Conservation (phyloP, 2,888 invertebrate genomes). For the Gymnoscelis rufifasciata region DNA sequence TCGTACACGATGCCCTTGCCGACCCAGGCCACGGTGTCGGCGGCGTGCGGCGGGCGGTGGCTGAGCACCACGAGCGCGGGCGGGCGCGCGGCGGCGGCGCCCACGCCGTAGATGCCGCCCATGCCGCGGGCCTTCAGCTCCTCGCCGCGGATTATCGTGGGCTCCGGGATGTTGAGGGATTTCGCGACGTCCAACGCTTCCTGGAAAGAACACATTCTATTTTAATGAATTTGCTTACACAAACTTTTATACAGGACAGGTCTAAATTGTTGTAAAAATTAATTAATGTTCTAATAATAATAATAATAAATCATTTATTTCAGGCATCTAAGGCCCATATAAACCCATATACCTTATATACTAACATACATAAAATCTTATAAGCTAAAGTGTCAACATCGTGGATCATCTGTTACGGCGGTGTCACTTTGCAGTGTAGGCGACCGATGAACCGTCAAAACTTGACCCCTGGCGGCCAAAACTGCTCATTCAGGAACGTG, state of each 20-base stretch:
- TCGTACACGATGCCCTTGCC: slow-evolving; percentile 97
- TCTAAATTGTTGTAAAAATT: too few species aligned
- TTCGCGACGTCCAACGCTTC: background rate
- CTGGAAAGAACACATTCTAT: background rate
- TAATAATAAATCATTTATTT: too few species aligned
- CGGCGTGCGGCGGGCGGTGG: slow-evolving; percentile 79
- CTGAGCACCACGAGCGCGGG: slow-evolving; percentile 83
- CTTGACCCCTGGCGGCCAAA: too few species aligned
- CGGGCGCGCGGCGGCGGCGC: slow-evolving; percentile 76
- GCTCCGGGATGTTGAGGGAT: background rate
- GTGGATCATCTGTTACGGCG: too few species aligned
- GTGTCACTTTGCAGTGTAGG: too few species aligned
- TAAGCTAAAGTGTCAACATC: too few species aligned
- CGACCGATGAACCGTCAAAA: too few species aligned
- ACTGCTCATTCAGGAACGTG: too few species aligned
- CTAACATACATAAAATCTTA: too few species aligned
- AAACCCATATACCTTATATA: too few species aligned
- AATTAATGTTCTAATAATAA: too few species aligned
- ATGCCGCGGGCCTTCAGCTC: slow-evolving; percentile 87
- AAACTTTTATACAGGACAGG: background rate
- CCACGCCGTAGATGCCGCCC: slow-evolving; percentile 93
- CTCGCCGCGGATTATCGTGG: slow-evolving; percentile 84
- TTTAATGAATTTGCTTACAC: background rate
- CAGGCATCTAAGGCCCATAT: too few species aligned
- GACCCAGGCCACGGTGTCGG: slow-evolving; percentile 88